A percentile compares a stretch with the other conserved stretches of the same genome.
These are phyloP conservation scores for Popillia japonica DNA, from an alignment of 1,140 invertebrate genomes.

Conservation along the genomic window DNA sequence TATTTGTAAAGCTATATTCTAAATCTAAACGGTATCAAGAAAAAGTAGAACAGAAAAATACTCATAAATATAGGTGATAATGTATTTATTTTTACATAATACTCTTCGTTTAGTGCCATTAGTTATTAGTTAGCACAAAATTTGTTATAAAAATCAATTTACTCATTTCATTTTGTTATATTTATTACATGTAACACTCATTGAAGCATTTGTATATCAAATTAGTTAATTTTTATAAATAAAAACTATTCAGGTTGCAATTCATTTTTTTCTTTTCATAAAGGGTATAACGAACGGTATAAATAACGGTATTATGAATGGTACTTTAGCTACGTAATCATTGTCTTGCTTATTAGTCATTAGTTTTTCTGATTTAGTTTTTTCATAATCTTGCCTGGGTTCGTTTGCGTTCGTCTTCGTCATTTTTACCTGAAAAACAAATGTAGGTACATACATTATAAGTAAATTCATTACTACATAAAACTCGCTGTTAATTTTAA, in stretches of 20 bases:
- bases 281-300: slow-evolving; percentile 3
- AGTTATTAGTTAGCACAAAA: slow-evolving; percentile 18
- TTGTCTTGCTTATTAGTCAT: not conserved
- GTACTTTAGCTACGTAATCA: not conserved
- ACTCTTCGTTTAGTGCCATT: slow-evolving; percentile 34
- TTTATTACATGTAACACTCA: not conserved
- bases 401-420: not conserved
- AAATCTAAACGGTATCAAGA: slow-evolving; percentile 57
- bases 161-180: slow-evolving; percentile 16
- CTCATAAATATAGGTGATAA: slow-evolving; percentile 43
- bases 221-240: slow-evolving; percentile 30
- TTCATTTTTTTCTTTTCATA: not conserved
- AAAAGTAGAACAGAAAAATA: slow-evolving; percentile 40
- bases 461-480: too few relatives aligned
- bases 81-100: slow-evolving; percentile 29
- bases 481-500: too few relatives aligned
- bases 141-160: slow-evolving; percentile 3
- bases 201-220: not conserved
- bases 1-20: slow-evolving; percentile 74
- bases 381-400: not conserved
- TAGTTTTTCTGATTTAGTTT: not conserved
- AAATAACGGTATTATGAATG: slow-evolving; percentile 15
- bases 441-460: not conserved
- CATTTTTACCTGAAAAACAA: not conserved
- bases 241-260: slow-evolving; percentile 8